Base-by-base conservation (phyloP, 2,797 vertebrate genomes). In the Linurgus olivaceus region DNA sequence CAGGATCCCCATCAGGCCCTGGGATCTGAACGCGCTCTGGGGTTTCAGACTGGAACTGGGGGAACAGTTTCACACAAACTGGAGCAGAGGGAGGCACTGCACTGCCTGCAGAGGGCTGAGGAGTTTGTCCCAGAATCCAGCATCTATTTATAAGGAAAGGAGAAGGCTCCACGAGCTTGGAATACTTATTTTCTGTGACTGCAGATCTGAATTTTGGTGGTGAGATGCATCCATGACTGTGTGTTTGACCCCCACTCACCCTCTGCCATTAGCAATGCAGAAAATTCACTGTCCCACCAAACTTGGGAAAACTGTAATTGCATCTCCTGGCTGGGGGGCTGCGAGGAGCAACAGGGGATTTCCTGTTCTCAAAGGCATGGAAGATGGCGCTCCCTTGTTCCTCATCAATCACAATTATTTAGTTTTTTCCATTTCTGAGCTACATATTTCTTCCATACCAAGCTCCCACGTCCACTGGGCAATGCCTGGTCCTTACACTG, bases 31-130 rank as follows among this genome's bases (percentile, higher is more conserved):
- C 10, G 9, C 38, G 42, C 21, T 3, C 59, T 0, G 7, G 44
- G 5, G 26, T 45, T n/a, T 13, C 74, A 78, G 67, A 1, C 17
- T 31, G 52, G 45, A 61, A 21, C 24, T n/a, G 23, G 14, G 57
- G 47, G 62, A 1, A 8, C 0, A 0, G 9, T 66, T 63, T 12
- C 31, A 7, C 5, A 4, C 2, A 3, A 10, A 5, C 54, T 5
- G 1, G 50, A 50, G 62, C 55, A 75, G 61, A 57, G 33, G n/a
- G 65, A 83, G 45, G 68, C 73, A 57, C 13, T 1, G 16, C 0
- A 4, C 17, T 0, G 4, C 6, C 82, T 17, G 28, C 6, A 77
- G 28, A 40, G 28, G 45, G 9, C 25, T 65, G 12, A 10, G 14
- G 50, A 17, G 13, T 38, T 51, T 68, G 5, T 38, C 19, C 67